phyloP scores from a whole-genome alignment of 1,140 invertebrate genomes.

The Atopsyche davidsoni region DNA sequence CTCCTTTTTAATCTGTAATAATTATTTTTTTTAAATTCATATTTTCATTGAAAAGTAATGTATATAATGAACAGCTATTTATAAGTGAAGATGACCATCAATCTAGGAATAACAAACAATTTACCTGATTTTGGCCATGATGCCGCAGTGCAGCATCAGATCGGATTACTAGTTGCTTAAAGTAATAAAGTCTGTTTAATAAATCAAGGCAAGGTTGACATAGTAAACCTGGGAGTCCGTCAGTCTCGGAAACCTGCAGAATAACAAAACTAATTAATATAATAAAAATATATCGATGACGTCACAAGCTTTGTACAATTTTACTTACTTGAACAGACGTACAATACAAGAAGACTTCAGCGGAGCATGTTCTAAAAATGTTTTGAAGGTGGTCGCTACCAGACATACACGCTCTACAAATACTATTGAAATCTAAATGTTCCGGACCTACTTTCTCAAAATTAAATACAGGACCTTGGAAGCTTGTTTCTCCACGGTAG shows the following conservation, averaged over 20 bases:
- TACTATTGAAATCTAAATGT: constrained; percentile 40
- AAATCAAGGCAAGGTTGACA: constrained; percentile 41
- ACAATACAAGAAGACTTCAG: constrained; percentile 44
- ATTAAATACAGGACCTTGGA: constrained; percentile 10
- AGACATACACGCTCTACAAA: constrained; percentile 44
- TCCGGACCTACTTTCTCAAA: constrained; percentile 21
- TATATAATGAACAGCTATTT: not conserved
- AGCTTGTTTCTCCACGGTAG: constrained; percentile 12
- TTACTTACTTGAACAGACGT: constrained; percentile 43
- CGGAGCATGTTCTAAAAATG: constrained; percentile 41
- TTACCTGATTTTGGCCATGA: constrained; percentile 20
- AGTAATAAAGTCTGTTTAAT: constrained; percentile 43
- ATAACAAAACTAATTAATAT: constrained; percentile 4
- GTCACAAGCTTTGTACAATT: constrained; percentile 7
- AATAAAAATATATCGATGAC: constrained; percentile 11
- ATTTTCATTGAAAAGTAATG: constrained; percentile 3
- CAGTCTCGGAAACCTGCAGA: constrained; percentile 39
- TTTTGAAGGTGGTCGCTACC: constrained; percentile 38
- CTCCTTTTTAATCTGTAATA: constrained; percentile 26
- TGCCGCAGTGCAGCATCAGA: constrained; percentile 39
- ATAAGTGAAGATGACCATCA: not conserved
- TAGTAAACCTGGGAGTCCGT: constrained; percentile 40
- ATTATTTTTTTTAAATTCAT: constrained; percentile 6
- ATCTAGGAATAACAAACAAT: not conserved
- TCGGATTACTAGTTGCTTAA: constrained; percentile 42